phyloP scores from a whole-genome alignment of 2,888 invertebrate genomes.

The Poecilobothrus nobilitatus region DNA sequence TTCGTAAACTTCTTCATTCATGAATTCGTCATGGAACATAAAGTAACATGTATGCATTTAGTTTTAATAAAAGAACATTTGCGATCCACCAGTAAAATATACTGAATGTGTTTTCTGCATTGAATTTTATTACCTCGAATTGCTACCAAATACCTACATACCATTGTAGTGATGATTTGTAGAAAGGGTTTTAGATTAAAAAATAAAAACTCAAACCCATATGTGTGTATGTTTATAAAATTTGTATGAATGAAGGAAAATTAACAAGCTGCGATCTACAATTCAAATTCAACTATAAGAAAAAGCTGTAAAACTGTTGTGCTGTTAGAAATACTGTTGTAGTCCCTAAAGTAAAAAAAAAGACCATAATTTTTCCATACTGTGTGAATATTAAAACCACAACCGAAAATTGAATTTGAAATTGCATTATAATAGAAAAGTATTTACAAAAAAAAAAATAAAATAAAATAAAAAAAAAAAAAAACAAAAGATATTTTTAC shows the following conservation, averaged over 20 bases:
- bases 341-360: neutral
- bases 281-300: too few relatives aligned
- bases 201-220: neutral
- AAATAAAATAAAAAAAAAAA: too few relatives aligned
- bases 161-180: neutral
- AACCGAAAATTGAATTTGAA: slow-evolving; percentile 3
- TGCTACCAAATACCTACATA: neutral
- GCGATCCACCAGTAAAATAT: neutral
- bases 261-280: too few relatives aligned
- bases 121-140: neutral
- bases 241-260: too few relatives aligned
- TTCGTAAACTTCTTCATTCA: neutral
- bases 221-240: too few relatives aligned
- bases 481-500: too few relatives aligned
- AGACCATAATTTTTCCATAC: neutral
- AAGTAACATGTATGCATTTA: neutral
- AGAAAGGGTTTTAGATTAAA: neutral
- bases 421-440: neutral
- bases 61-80: neutral
- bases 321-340: neutral
- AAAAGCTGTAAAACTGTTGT: too few relatives aligned
- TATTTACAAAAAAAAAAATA: neutral
- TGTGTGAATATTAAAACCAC: neutral
- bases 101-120: neutral
- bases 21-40: neutral